A percentile compares a stretch with the other conserved stretches of the same genome.
Conservation (phyloP, 2,113 vertebrate species). For the Rhodinocichla rosea region DNA sequence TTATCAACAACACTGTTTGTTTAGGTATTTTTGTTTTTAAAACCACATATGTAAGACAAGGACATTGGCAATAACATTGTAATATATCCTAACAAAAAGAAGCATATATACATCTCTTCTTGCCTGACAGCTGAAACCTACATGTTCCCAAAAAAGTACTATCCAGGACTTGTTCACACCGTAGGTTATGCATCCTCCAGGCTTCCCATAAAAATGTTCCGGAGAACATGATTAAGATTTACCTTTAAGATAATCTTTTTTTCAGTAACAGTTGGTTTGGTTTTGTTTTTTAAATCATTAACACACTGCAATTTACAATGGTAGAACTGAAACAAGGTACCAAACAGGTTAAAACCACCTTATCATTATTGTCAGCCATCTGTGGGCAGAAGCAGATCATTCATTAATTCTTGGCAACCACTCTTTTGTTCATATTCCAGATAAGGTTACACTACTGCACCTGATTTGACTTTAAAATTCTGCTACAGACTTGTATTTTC, state of each 20-base stretch:
- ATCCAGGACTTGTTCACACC: not conserved
- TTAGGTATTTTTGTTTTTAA: not conserved
- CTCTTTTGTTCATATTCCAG: not conserved
- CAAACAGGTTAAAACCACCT: not conserved
- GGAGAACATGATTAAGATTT: not conserved
- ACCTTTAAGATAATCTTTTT: not conserved
- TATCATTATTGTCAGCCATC: not conserved
- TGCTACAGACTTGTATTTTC: not conserved
- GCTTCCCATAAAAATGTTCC: not conserved
- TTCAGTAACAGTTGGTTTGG: fast-evolving
- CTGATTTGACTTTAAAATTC: not conserved
- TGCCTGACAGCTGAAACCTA: not conserved
- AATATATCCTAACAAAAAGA: not conserved
- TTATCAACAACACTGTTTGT: not conserved
- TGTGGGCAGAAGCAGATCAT: not conserved
- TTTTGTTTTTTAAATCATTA: not conserved
- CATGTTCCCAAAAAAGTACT: not conserved
- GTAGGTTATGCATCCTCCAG: not conserved
- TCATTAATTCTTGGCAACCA: not conserved
- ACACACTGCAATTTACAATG: not conserved
- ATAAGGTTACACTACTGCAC: not conserved
- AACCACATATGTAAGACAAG: not conserved
- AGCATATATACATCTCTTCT: not conserved
- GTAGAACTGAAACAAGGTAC: not conserved
- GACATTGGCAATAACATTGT: not conserved